Percentiles rank a stretch among this genome's conserved stretches.
Conservation (phyloP, 2,888 invertebrate species). For the Diarsia rubi region DNA sequence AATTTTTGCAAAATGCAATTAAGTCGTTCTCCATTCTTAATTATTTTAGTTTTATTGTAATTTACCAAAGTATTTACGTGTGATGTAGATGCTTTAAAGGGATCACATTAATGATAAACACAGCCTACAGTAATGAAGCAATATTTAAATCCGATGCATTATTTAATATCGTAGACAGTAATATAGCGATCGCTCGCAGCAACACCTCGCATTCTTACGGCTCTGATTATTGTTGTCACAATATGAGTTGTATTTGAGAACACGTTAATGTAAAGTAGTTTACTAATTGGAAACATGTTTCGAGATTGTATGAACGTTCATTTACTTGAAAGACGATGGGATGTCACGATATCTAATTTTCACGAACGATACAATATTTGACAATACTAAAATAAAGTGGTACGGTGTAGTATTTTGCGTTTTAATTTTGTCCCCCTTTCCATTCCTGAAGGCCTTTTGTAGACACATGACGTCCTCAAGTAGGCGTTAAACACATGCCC, state of each 20-base stretch:
- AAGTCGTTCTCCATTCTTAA: slow-evolving; percentile 70
- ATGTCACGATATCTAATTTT: slow-evolving; percentile 37
- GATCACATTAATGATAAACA: slow-evolving; percentile 37
- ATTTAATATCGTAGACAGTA: slow-evolving; percentile 41
- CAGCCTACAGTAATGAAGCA: slow-evolving; percentile 39
- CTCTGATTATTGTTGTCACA: slow-evolving; percentile 52
- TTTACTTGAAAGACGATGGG: slow-evolving; percentile 36
- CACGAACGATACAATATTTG: slow-evolving; percentile 78
- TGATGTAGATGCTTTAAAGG: slow-evolving; percentile 66
- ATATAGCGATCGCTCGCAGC: slow-evolving; percentile 35
- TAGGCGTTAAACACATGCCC: background rate
- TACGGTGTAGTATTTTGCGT: slow-evolving; percentile 81
- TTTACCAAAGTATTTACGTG: slow-evolving; percentile 87
- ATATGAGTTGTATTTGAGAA: slow-evolving; percentile 49
- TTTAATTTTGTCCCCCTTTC: slow-evolving; percentile 44
- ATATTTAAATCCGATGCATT: slow-evolving; percentile 41
- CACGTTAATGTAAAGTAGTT: slow-evolving; percentile 17
- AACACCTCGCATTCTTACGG: slow-evolving; percentile 40
- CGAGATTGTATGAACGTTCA: slow-evolving; percentile 30
- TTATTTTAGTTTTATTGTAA: slow-evolving; percentile 79
- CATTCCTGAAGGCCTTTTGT: background rate
- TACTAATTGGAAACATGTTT: slow-evolving; percentile 28
- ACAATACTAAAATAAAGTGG: slow-evolving; percentile 89
- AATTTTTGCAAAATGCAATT: slow-evolving; percentile 50
- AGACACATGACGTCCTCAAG: background rate